These are phyloP conservation scores for Okamejei kenojei DNA, from an alignment of 2,797 vertebrate genomes.

Conservation along the genomic window DNA sequence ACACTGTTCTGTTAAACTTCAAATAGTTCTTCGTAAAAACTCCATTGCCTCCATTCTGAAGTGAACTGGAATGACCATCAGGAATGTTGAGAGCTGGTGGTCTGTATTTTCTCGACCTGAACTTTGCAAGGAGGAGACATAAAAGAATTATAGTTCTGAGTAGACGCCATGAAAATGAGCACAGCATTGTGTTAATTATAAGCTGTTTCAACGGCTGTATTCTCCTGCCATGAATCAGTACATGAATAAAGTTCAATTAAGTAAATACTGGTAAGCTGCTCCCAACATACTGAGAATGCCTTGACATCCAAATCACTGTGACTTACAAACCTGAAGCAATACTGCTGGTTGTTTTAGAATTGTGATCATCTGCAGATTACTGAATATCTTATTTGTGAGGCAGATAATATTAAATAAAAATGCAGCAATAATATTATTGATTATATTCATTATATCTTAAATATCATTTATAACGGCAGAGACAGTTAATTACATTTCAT, in stretches of 20 bases:
- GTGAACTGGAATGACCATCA: not conserved
- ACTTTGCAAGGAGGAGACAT: not conserved
- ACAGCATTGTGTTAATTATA: not conserved
- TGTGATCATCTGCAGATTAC: not conserved
- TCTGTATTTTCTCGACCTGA: not conserved
- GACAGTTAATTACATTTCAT: constrained; percentile 7
- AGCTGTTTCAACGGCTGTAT: not conserved
- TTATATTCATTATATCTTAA: not conserved
- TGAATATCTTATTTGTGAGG: not conserved
- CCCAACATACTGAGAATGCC: not conserved
- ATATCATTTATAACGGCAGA: not conserved
- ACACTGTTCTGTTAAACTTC: not conserved
- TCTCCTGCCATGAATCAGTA: not conserved
- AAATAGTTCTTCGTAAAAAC: not conserved
- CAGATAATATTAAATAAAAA: not conserved
- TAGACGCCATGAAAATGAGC: not conserved
- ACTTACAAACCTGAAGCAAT: not conserved
- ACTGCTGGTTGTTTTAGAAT: not conserved
- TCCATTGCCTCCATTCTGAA: not conserved
- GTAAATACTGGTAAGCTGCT: not conserved
- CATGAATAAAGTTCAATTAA: not conserved
- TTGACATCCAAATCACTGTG: not conserved
- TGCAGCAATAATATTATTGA: not conserved
- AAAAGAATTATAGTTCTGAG: not conserved
- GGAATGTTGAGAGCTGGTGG: not conserved